Evolutionary conservation across 2,888 invertebrate genomes (phyloP).

Genomic region (Isotomurus palustris): DNA sequence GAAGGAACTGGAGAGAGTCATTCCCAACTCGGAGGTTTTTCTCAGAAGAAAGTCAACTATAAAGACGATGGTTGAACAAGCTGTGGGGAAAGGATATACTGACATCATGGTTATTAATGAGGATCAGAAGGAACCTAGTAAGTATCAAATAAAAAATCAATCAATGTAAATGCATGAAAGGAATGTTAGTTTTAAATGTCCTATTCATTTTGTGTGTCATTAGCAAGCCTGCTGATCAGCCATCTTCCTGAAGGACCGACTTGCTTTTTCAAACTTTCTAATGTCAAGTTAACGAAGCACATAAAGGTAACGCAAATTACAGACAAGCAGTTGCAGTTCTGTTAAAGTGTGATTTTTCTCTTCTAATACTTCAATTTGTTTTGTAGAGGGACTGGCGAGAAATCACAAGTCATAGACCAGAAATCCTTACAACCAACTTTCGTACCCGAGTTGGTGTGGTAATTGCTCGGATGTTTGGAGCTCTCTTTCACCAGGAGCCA

Average conservation of each 20-base stretch:
- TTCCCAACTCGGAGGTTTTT: conserved; percentile 84
- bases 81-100: conserved; percentile 71
- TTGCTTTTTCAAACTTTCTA: conserved; percentile 89
- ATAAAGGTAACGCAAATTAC: conserved; percentile 56
- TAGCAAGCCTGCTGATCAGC: conserved; percentile 82
- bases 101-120: conserved; percentile 93
- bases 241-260: conserved; percentile 97
- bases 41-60: conserved; percentile 84
- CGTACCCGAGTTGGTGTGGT: conserved; percentile 86
- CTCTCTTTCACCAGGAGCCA: conserved; percentile 92
- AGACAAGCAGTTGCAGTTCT: background rate
- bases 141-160: conserved; percentile 3
- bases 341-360: background rate
- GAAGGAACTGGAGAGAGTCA: conserved; percentile 79
- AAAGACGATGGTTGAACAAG: conserved; percentile 86
- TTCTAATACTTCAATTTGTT: background rate
- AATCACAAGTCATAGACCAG: conserved; percentile 83
- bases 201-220: conserved; percentile 33
- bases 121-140: conserved; percentile 78
- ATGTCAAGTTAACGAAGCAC: conserved; percentile 83
- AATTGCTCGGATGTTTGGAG: conserved; percentile 86
- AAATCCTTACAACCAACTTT: conserved; percentile 94
- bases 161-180: background rate
- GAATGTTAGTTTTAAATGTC: background rate
- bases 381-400: conserved; percentile 64